phyloP scores from a whole-genome alignment of 2,888 invertebrate species.

The Epinotia bilunana region DNA sequence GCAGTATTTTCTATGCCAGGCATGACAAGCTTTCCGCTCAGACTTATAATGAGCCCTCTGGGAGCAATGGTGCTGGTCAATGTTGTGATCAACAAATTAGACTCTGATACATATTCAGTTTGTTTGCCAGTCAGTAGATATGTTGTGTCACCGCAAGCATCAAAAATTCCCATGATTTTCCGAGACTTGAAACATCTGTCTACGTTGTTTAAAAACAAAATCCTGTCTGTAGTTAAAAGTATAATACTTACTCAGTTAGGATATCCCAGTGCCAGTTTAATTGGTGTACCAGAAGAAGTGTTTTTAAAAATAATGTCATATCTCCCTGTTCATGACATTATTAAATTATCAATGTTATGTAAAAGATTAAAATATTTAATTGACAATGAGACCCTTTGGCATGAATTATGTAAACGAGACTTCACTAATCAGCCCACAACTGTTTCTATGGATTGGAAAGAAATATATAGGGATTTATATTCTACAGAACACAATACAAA shows the following conservation, averaged over 20 bases:
- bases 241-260: conserved; percentile 78
- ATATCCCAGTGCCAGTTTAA: conserved; percentile 76
- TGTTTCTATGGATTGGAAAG: conserved; percentile 62
- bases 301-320: conserved; percentile 64
- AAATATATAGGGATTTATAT: conserved; percentile 62
- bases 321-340: conserved; percentile 61
- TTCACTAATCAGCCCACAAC: conserved; percentile 53
- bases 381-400: conserved; percentile 69
- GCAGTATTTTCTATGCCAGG: conserved; percentile 63
- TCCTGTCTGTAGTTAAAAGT: conserved; percentile 83
- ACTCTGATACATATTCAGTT: conserved; percentile 72
- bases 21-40: conserved; percentile 61
- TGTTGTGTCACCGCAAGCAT: conserved; percentile 69
- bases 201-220: conserved; percentile 79
- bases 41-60: conserved; percentile 69
- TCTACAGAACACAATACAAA: conserved; percentile 52
- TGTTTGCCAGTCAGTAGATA: conserved; percentile 73
- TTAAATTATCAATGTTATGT: conserved; percentile 68
- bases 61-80: conserved; percentile 69
- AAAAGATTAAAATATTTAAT: conserved; percentile 61
- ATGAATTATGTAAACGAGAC: conserved; percentile 69
- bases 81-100: conserved; percentile 63
- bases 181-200: conserved; percentile 77
- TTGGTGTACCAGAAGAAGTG: conserved; percentile 76
- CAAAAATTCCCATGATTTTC: conserved; percentile 70